phyloP scores from a whole-genome alignment of 2,888 invertebrate species.

The Catocala nupta region DNA sequence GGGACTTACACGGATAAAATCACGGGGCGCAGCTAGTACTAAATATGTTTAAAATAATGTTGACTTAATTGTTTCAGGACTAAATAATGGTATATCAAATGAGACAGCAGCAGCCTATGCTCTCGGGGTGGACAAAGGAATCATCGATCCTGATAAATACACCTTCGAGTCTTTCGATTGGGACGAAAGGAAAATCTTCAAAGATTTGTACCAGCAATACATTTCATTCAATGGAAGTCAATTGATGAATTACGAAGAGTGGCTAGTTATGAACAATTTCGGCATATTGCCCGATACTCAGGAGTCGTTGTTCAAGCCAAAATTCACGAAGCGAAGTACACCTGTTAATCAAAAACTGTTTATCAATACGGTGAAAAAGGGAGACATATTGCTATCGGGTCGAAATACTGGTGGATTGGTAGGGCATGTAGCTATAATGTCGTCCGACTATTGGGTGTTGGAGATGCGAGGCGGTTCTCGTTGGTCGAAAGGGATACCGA shows the following conservation, averaged over 20 bases:
- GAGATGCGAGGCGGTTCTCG: conserved; percentile 67
- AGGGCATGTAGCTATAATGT: conserved; percentile 70
- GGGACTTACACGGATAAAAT: too few species aligned
- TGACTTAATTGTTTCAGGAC: conserved; percentile 53
- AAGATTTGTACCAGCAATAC: conserved; percentile 63
- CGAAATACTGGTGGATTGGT: conserved; percentile 34
- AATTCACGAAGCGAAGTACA: conserved; percentile 64
- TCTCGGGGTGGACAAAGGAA: conserved; percentile 65
- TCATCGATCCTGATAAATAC: conserved; percentile 75
- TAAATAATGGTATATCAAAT: conserved; percentile 49
- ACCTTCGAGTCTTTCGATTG: conserved; percentile 62
- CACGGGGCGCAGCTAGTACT: too few species aligned
- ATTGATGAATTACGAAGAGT: conserved; percentile 68
- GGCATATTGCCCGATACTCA: conserved; percentile 68
- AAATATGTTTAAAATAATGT: too few species aligned
- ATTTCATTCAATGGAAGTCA: conserved; percentile 55
- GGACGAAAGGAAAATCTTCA: conserved; percentile 68
- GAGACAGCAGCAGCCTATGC: conserved; percentile 60
- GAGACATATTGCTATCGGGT: conserved; percentile 64
- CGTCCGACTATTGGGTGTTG: conserved; percentile 64
- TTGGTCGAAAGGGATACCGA: conserved; percentile 56
- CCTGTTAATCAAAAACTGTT: conserved; percentile 65
- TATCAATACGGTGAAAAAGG: conserved; percentile 64
- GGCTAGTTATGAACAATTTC: conserved; percentile 73
- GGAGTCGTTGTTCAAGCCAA: conserved; percentile 65